phyloP scores from a whole-genome alignment of 2,888 invertebrate genomes.

The Metalampra italica region DNA sequence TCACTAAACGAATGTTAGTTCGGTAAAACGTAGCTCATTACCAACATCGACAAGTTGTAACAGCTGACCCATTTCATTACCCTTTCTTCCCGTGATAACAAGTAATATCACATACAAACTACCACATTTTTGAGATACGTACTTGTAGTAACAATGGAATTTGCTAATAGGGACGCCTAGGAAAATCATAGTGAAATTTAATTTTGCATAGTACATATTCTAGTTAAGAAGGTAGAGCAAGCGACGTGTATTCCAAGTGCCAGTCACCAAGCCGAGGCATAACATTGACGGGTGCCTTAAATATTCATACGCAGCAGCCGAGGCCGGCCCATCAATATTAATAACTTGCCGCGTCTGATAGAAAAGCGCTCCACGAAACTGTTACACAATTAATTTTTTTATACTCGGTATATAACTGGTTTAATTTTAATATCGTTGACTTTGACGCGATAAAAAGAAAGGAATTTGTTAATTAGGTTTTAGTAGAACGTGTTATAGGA shows the following conservation, averaged over 20 bases:
- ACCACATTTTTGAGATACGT: too few species aligned
- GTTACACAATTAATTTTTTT: conserved; percentile 25
- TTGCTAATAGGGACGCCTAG: too few species aligned
- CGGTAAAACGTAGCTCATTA: too few species aligned
- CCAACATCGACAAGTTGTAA: too few species aligned
- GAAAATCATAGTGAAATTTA: too few species aligned
- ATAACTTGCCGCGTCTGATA: conserved; percentile 47
- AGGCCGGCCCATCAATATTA: conserved; percentile 56
- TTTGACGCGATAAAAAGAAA: neutral
- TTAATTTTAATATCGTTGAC: neutral
- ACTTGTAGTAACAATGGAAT: too few species aligned
- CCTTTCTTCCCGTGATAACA: too few species aligned
- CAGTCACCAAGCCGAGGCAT: conserved; percentile 27
- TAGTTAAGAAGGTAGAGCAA: neutral
- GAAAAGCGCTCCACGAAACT: conserved; percentile 42
- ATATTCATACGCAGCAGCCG: conserved; percentile 52
- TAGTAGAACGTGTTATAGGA: neutral
- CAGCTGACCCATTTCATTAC: too few species aligned
- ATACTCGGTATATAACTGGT: conserved; percentile 3
- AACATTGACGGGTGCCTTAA: conserved; percentile 46
- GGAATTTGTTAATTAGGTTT: conserved; percentile 2
- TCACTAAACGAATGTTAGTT: too few species aligned
- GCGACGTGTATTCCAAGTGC: conserved; percentile 31
- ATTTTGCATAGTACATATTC: neutral
- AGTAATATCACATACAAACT: too few species aligned